Evolutionary conservation across 2,113 vertebrate genomes (phyloP).

Genomic region (Oryzias curvinotus): DNA sequence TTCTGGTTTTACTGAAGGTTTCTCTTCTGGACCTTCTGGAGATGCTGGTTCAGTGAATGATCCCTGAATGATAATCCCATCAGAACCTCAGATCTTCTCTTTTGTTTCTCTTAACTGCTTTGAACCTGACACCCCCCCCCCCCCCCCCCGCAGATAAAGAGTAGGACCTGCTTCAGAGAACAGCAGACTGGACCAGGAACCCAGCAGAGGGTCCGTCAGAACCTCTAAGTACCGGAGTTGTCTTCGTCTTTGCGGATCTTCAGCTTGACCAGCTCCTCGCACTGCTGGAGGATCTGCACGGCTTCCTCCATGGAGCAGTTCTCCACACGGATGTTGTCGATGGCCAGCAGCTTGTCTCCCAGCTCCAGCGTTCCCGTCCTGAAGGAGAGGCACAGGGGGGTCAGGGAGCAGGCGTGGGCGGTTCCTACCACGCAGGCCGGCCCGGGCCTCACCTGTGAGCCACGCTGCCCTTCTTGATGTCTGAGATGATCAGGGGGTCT

Average conservation of each 20-base stretch:
- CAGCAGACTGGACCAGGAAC: no score
- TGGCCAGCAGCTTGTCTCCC: constrained; percentile 94
- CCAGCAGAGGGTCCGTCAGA: neutral
- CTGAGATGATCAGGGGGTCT: constrained; percentile 96
- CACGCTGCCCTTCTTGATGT: constrained; percentile 98
- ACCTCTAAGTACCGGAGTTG: constrained; percentile 86
- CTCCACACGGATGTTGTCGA: constrained; percentile 95
- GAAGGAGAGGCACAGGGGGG: neutral
- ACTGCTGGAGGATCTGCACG: constrained; percentile 95
- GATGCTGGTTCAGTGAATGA: no score
- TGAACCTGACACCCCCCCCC: no score
- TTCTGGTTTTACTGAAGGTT: no score
- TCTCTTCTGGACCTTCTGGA: no score
- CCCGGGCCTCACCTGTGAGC: constrained; percentile 86
- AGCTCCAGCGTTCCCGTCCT: constrained; percentile 95
- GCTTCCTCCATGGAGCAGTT: constrained; percentile 98
- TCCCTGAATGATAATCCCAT: no score
- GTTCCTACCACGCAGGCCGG: neutral
- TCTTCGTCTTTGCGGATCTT: constrained; percentile 99
- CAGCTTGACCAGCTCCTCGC: constrained; percentile 94
- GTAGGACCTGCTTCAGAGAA: no score
- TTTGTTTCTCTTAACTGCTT: no score
- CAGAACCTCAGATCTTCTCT: no score
- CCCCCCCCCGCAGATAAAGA: no score
- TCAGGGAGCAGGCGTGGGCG: no score